Percentiles rank a stretch among this genome's conserved stretches.
Evolutionary conservation across 2,797 vertebrate species (phyloP).

Genomic region (Rhabdomys pumilio): DNA sequence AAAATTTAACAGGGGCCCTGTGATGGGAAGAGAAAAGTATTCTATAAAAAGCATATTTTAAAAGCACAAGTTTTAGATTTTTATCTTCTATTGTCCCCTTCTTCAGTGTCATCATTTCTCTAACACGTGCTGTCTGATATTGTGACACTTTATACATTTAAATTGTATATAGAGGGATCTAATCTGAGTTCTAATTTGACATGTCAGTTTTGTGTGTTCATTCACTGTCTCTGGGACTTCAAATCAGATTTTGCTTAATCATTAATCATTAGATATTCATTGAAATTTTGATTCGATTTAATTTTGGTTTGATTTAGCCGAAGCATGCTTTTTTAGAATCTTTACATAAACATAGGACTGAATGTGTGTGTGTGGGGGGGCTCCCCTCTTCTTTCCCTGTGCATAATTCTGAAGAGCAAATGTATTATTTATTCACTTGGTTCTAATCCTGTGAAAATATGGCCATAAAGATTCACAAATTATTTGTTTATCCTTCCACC

Average conservation of each 20-base stretch:
- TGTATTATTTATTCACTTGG: neutral
- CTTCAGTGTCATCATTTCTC: neutral
- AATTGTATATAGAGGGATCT: slow-evolving; percentile 46
- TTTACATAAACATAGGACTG: neutral
- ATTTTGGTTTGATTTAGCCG: slow-evolving; percentile 33
- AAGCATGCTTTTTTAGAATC: neutral
- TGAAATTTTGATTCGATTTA: neutral
- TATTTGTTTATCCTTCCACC: slow-evolving; percentile 30
- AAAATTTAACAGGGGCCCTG: neutral
- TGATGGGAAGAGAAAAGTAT: neutral
- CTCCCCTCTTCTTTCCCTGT: neutral
- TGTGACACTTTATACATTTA: slow-evolving; percentile 47
- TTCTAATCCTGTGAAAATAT: neutral
- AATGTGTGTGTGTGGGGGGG: neutral
- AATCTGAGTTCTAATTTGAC: neutral
- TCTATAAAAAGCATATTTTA: neutral
- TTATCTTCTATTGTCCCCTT: neutral
- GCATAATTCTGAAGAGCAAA: slow-evolving; percentile 49
- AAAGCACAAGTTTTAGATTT: neutral
- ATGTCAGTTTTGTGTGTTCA: slow-evolving; percentile 44
- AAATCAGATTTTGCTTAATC: slow-evolving; percentile 39
- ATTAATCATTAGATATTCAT: slow-evolving; percentile 22
- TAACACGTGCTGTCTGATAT: neutral
- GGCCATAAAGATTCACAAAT: slow-evolving; percentile 36
- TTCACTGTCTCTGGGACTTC: slow-evolving; percentile 8